Conservation (phyloP, 2,888 invertebrate genomes). For the Lobophora halterata region DNA sequence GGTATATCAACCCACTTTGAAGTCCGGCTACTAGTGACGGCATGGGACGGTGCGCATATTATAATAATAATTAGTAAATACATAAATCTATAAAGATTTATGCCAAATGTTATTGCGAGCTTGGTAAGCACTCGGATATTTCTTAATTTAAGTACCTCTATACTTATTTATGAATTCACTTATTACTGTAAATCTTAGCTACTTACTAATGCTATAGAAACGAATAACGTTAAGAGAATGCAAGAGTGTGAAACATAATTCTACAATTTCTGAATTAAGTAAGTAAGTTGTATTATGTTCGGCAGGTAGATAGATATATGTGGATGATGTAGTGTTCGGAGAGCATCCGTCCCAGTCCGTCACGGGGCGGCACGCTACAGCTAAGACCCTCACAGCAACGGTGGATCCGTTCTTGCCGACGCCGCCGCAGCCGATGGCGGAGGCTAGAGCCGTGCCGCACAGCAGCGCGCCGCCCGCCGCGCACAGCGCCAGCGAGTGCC, state of each 20-base stretch:
- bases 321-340: too few species aligned
- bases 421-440: slow-evolving; percentile 92
- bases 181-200: too few species aligned
- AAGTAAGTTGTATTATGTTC: too few species aligned
- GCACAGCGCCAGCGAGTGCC: slow-evolving; percentile 84
- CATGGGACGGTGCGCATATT: slow-evolving; percentile 30
- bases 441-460: slow-evolving; percentile 86
- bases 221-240: too few species aligned
- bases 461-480: slow-evolving; percentile 55
- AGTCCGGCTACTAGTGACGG: slow-evolving; percentile 31
- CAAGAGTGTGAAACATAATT: too few species aligned
- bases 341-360: slow-evolving; percentile 12
- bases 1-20: slow-evolving; percentile 32
- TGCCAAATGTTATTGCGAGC: not conserved
- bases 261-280: too few species aligned
- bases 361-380: slow-evolving; percentile 10
- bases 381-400: slow-evolving; percentile 91
- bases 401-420: slow-evolving; percentile 99
- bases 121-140: not conserved
- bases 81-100: not conserved
- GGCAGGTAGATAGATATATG: too few species aligned
- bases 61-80: not conserved
- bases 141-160: not conserved
- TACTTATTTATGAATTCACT: too few species aligned
- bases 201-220: too few species aligned